Conservation (phyloP, 2,888 invertebrate species). For the Cyclophora punctaria region DNA sequence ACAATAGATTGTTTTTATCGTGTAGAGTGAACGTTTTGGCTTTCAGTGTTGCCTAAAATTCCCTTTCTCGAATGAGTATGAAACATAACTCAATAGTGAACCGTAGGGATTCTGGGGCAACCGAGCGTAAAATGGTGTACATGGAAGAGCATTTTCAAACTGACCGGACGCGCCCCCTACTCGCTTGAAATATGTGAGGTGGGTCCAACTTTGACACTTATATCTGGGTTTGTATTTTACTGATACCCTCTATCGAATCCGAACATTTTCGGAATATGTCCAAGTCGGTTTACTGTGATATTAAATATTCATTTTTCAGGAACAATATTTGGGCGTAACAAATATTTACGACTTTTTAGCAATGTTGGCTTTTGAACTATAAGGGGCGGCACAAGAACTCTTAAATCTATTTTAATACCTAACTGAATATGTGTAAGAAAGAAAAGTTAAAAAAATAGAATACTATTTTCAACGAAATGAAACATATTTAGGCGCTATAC, state of each 20-base stretch:
- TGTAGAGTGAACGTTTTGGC: slow-evolving; percentile 22
- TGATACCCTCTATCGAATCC: slow-evolving; percentile 1
- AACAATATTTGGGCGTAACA: too few species aligned
- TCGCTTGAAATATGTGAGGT: slow-evolving; percentile 49
- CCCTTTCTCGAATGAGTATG: slow-evolving; percentile 41
- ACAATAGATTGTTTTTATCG: slow-evolving; percentile 6
- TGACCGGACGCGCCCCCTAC: slow-evolving; percentile 48
- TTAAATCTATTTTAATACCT: too few species aligned
- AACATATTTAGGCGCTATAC: too few species aligned
- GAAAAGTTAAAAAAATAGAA: too few species aligned
- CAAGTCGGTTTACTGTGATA: not conserved
- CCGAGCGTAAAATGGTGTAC: slow-evolving; percentile 66
- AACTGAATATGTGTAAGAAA: too few species aligned
- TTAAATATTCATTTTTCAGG: too few species aligned
- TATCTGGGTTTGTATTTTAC: slow-evolving; percentile 24
- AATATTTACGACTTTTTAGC: too few species aligned
- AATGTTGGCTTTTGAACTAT: too few species aligned
- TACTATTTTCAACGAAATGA: too few species aligned
- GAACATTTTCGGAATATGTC: not conserved
- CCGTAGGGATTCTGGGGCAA: slow-evolving; percentile 52
- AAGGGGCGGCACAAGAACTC: too few species aligned
- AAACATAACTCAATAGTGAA: slow-evolving; percentile 63
- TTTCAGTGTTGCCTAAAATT: slow-evolving; percentile 29
- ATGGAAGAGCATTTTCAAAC: slow-evolving; percentile 60
- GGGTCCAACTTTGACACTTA: slow-evolving; percentile 37